A percentile compares a stretch with the other conserved stretches of the same genome.
These are phyloP conservation scores for Distichodus sexfasciatus DNA, from an alignment of 2,797 vertebrate genomes.

Conservation along the genomic window DNA sequence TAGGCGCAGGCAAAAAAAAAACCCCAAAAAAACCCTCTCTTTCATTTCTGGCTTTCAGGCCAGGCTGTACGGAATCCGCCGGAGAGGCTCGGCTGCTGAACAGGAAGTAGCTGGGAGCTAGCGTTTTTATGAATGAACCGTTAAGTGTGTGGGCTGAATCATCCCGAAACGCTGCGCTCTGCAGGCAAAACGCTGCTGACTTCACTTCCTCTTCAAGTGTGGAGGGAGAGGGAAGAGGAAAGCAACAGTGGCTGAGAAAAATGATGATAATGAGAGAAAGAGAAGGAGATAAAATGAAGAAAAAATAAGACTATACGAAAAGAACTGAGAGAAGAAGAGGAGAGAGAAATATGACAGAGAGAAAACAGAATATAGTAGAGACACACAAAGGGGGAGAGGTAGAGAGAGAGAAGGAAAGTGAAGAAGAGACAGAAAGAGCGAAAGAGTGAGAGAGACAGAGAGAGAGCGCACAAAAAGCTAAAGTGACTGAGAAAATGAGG, in stretches of 20 bases:
- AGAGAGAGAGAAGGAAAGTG: too few species aligned
- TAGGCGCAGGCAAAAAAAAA: neutral
- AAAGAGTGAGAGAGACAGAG: too few species aligned
- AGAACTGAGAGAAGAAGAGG: too few species aligned
- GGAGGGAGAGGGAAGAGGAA: slow-evolving; percentile 1
- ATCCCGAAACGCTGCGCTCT: slow-evolving; percentile 34
- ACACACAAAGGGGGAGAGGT: too few species aligned
- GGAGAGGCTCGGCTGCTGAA: slow-evolving; percentile 28
- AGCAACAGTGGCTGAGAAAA: slow-evolving; percentile 15
- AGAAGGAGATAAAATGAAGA: too few species aligned
- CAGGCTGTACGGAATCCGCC: slow-evolving; percentile 34
- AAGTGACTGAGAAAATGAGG: too few species aligned
- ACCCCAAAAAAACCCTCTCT: neutral
- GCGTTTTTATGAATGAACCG: slow-evolving; percentile 53
- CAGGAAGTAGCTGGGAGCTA: slow-evolving; percentile 36
- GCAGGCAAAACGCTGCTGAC: slow-evolving; percentile 28
- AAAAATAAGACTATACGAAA: too few species aligned
- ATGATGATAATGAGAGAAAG: slow-evolving; percentile 23
- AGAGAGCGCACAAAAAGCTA: too few species aligned
- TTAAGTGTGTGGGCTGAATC: slow-evolving; percentile 35
- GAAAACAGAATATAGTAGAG: too few species aligned
- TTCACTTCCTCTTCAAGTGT: slow-evolving; percentile 35
- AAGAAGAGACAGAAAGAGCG: too few species aligned
- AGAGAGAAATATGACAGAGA: too few species aligned
- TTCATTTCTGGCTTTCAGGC: neutral